These are phyloP conservation scores for Holacanthus passer DNA, from an alignment of 2,113 vertebrate genomes.

Conservation along the genomic window DNA sequence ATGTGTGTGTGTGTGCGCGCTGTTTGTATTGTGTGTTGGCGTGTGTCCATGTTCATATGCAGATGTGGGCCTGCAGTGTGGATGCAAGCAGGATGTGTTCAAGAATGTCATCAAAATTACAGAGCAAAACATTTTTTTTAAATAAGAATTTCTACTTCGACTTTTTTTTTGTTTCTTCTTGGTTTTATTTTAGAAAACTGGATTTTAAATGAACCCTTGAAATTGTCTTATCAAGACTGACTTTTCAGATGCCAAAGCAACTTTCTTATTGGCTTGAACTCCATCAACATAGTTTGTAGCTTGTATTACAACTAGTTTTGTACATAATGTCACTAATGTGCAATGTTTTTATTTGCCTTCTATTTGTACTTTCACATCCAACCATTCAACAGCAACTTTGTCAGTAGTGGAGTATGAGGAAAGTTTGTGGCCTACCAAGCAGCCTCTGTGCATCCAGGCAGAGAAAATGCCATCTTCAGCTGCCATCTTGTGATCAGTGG, in stretches of 20 bases:
- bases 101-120: slow-evolving; percentile 10
- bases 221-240: not conserved
- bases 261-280: too few relatives aligned
- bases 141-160: not conserved
- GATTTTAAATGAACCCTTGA: not conserved
- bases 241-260: not conserved
- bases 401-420: not conserved
- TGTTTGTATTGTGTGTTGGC: slow-evolving; percentile 33
- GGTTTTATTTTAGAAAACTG: not conserved
- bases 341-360: not conserved
- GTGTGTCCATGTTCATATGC: slow-evolving; percentile 50
- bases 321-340: not conserved
- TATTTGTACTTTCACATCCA: not conserved
- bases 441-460: not conserved
- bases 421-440: not conserved
- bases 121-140: not conserved
- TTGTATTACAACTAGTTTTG: not conserved
- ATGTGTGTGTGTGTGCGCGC: slow-evolving; percentile 16
- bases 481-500: slow-evolving; percentile 65
- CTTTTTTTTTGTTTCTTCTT: not conserved
- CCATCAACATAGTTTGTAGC: not conserved
- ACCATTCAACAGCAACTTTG: slow-evolving; percentile 21
- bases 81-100: slow-evolving; percentile 45
- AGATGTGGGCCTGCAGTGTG: slow-evolving; percentile 51
- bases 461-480: slow-evolving; percentile 32